Evolutionary conservation across 2,888 invertebrate genomes (phyloP).

Genomic region (Entomobrya proxima): DNA sequence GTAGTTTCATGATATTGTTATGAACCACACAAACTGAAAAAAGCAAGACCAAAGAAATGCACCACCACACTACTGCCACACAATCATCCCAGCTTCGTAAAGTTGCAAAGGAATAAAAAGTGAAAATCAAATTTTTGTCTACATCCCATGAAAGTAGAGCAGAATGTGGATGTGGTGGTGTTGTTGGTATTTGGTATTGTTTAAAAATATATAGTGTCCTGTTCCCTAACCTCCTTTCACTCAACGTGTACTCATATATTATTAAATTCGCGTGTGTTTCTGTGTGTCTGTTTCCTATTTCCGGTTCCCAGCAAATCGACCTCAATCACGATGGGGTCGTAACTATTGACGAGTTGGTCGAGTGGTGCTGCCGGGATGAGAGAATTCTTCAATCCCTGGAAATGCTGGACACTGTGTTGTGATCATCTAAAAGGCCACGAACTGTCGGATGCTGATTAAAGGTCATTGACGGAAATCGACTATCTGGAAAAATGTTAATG

Average conservation of each 20-base stretch:
- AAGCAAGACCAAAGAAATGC: not conserved
- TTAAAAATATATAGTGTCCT: too few species aligned
- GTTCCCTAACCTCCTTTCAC: too few species aligned
- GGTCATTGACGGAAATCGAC: not conserved
- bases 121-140: not conserved
- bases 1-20: not conserved
- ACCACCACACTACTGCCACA: not conserved
- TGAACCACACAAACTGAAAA: not conserved
- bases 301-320: constrained; percentile 84
- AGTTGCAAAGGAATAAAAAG: not conserved
- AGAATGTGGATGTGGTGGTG: not conserved
- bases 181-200: too few species aligned
- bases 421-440: constrained; percentile 77
- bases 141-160: not conserved
- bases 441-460: not conserved
- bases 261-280: not conserved
- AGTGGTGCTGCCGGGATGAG: constrained; percentile 87
- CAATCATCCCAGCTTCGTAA: not conserved
- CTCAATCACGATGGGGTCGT: constrained; percentile 88
- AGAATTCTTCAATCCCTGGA: constrained; percentile 84
- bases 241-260: not conserved
- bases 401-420: constrained; percentile 87
- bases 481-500: not conserved
- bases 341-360: constrained; percentile 87
- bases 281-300: not conserved